Base-by-base conservation (phyloP, 1,140 invertebrate species). In the Nasonia longicornis region DNA sequence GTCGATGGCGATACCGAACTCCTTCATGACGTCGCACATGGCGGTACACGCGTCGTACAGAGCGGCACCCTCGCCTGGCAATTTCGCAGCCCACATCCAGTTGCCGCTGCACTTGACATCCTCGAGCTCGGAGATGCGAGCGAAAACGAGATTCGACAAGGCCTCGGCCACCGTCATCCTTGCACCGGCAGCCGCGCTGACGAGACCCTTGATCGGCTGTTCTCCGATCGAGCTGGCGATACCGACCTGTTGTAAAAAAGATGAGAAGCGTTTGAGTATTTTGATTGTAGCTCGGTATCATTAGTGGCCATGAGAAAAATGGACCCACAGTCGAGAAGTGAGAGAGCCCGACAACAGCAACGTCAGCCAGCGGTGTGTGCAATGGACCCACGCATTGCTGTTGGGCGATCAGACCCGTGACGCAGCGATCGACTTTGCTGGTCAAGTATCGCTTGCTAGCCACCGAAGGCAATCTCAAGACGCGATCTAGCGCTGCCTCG, bases 21-120 rank as follows among this genome's bases (percentile, higher is more conserved):
- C 86, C n/a, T 91, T 92, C 96, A 99, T 97, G 0, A 98, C 90
- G 0, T 92, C 88, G 89, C 97, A 98, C 94, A 99, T 96, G 16
- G 97, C 96, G 64, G 91, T 88, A 87, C 98, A 99, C 2, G 98
- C 97, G 73, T 95, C 94, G 83, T 95, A 96, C 35, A 99, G 90
- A 52, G 94, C 93, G 22, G 95, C 96, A 7, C 98, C 98, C 91
- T 99, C 98, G 0, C 95, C 96, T 0, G 95, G 94, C 20, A 98
- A 91, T 91, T 99, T 99, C 10, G 98, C 98, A 4, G 98, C 94
- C 98, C 98, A 99, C 98, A 99, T 99, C 98, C 98, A 99, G 90
- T 99, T 99, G 4, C 96, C 98, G 82, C 97, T 98, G 87, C 98
- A 99, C 91, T 99, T 99, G 11, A 99, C 94, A 90, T 99, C 98